Conservation (phyloP, 2,797 vertebrate species). For the Tangara arthus region DNA sequence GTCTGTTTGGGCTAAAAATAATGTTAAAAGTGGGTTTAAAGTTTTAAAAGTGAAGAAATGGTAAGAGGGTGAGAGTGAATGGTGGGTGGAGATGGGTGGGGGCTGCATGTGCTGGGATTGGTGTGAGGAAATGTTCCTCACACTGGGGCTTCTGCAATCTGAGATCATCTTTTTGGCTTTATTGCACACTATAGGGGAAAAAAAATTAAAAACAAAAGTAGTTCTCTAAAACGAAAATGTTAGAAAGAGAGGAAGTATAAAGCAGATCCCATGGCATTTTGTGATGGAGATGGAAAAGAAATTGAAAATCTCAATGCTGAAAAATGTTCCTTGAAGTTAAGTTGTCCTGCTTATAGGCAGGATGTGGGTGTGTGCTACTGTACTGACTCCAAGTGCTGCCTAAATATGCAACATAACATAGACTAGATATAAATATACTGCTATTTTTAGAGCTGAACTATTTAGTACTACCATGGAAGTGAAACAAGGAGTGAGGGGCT, state of each 20-base stretch:
- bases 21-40: neutral
- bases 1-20: neutral
- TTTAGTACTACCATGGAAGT: neutral
- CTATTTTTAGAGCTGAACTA: neutral
- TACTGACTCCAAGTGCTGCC: neutral
- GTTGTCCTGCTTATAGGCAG: neutral
- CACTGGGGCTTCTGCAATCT: neutral
- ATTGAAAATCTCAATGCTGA: accelerated
- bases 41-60: neutral
- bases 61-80: neutral
- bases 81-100: neutral
- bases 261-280: neutral
- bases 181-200: neutral
- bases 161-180: neutral
- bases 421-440: neutral
- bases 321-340: neutral
- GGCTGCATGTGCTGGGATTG: neutral
- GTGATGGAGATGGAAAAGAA: neutral
- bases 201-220: accelerated
- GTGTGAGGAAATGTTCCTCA: neutral
- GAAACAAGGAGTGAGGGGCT: neutral
- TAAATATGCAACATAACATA: neutral
- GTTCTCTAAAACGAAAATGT: neutral
- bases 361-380: neutral
- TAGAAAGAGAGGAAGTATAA: neutral